phyloP scores from a whole-genome alignment of 2,797 vertebrate genomes.

The Leptodactylus fallax region DNA sequence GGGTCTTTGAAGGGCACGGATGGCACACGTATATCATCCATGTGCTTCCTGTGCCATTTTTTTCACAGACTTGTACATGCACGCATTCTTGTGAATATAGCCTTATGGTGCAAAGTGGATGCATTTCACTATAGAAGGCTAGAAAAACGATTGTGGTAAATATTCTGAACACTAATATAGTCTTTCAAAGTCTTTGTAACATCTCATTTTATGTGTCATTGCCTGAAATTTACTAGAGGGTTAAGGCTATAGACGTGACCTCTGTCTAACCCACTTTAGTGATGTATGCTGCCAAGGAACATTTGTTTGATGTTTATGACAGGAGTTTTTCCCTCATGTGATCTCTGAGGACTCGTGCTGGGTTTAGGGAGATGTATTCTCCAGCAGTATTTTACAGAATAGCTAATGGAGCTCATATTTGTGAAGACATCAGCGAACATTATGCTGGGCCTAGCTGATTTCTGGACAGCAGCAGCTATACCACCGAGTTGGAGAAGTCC shows the following conservation, averaged over 20 bases:
- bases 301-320: constrained; percentile 56
- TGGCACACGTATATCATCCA: too few relatives aligned
- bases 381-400: constrained; percentile 40
- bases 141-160: neutral
- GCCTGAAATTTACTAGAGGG: neutral
- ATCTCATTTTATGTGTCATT: constrained; percentile 22
- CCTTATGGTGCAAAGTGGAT: neutral
- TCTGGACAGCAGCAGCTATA: constrained; percentile 66
- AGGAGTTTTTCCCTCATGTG: constrained; percentile 41
- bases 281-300: constrained; percentile 19
- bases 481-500: constrained; percentile 66
- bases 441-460: constrained; percentile 63
- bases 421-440: constrained; percentile 45
- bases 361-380: constrained; percentile 15
- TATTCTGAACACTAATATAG: neutral
- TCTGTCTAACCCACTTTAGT: constrained; percentile 39
- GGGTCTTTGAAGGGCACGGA: too few relatives aligned
- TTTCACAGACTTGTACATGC: too few relatives aligned
- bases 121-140: neutral
- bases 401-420: constrained; percentile 42
- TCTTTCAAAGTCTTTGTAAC: neutral
- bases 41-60: too few relatives aligned
- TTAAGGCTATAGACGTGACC: constrained; percentile 39
- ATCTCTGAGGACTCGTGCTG: constrained; percentile 44
- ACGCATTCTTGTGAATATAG: too few relatives aligned